These are phyloP conservation scores for Anabas testudineus DNA, from an alignment of 2,797 vertebrate genomes.

Conservation along the genomic window DNA sequence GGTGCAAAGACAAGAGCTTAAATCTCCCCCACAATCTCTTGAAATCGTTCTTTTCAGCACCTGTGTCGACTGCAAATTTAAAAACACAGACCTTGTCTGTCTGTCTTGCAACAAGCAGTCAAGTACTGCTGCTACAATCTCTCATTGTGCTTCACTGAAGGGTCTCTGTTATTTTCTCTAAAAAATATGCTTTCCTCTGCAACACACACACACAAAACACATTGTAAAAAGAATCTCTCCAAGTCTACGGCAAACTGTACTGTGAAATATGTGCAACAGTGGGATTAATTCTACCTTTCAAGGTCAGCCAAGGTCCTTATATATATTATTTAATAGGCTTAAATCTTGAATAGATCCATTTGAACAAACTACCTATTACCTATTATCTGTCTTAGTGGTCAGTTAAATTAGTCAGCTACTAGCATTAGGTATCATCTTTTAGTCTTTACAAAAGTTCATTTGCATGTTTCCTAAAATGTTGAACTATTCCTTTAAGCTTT, in stretches of 20 bases:
- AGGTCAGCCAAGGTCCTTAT: background rate
- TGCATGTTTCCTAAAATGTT: background rate
- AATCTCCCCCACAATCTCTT: constrained; percentile 40
- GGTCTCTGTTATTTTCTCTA: constrained; percentile 9
- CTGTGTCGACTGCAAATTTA: constrained; percentile 46
- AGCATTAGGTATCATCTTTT: background rate
- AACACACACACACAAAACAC: constrained; percentile 42
- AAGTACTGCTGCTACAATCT: constrained; percentile 40
- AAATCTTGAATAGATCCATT: background rate
- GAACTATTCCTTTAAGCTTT: constrained; percentile 1
- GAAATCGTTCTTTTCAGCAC: constrained; percentile 34
- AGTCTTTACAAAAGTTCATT: background rate
- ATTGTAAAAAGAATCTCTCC: constrained; percentile 1
- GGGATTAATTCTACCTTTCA: background rate
- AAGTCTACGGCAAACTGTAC: background rate
- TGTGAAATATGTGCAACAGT: background rate
- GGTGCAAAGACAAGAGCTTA: constrained; percentile 25
- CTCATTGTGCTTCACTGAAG: constrained; percentile 23
- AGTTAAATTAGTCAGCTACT: background rate
- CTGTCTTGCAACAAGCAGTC: constrained; percentile 22
- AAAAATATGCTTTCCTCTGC: constrained; percentile 18
- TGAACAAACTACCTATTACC: background rate
- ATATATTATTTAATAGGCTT: background rate
- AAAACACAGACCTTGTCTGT: constrained; percentile 18
- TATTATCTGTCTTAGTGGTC: background rate